Evolutionary conservation across 2,888 invertebrate species (phyloP).

Genomic region (Hydropsyche betteni): DNA sequence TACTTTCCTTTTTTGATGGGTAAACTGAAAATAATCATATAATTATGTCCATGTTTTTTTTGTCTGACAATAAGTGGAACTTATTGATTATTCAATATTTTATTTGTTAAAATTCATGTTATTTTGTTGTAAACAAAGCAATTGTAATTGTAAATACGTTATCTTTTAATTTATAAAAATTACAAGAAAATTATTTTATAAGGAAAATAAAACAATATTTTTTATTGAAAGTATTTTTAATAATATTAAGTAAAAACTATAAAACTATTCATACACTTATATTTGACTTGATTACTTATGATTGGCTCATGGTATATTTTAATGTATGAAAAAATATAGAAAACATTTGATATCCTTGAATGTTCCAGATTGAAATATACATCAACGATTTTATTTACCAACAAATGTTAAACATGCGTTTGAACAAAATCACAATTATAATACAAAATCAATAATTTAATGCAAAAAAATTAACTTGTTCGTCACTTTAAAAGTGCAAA

Average conservation of each 20-base stretch:
- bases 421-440: conserved; percentile 16
- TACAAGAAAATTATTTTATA: not conserved
- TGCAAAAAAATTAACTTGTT: not conserved
- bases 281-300: conserved; percentile 45
- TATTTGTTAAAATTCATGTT: not conserved
- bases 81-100: no score
- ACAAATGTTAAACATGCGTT: no score
- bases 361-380: no score
- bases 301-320: conserved; percentile 35
- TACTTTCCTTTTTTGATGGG: no score
- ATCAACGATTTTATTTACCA: no score
- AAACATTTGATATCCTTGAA: no score
- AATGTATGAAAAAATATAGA: conserved; percentile 9
- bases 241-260: conserved; percentile 50
- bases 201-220: conserved; percentile 34
- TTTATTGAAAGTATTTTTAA: conserved; percentile 49
- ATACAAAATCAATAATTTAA: conserved; percentile 4
- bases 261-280: conserved; percentile 45
- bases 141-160: no score
- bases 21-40: no score
- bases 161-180: not conserved
- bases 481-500: conserved; percentile 4
- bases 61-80: no score
- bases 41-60: no score
- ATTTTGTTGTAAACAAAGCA: not conserved